These are phyloP conservation scores for Actinia tenebrosa DNA, from an alignment of 64 coral and sea anemone genomes.

Conservation along the genomic window DNA sequence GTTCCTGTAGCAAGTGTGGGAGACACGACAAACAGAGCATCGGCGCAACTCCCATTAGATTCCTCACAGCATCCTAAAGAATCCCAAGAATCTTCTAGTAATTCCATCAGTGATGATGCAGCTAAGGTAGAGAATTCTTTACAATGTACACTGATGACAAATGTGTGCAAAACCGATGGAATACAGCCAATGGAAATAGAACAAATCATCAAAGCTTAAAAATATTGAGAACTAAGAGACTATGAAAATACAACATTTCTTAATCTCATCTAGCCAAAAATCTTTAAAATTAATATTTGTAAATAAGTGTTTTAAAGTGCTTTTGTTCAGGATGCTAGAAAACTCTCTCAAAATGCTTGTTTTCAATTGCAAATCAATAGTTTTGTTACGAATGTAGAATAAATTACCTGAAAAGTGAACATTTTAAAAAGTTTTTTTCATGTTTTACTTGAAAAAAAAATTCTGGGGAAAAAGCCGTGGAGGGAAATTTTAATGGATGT, in stretches of 20 bases:
- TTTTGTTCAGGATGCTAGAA: not conserved
- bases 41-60: not conserved
- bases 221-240: not conserved
- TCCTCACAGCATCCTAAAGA: not conserved
- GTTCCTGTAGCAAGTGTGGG: not conserved
- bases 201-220: not conserved
- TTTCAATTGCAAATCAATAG: not conserved
- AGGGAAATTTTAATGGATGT: too few relatives aligned
- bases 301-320: not conserved
- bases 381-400: not conserved
- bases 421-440: not conserved
- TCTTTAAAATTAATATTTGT: not conserved
- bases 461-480: too few relatives aligned
- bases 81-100: not conserved
- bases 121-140: not conserved
- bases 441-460: not conserved
- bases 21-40: not conserved
- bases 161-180: not conserved
- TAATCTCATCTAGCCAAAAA: not conserved
- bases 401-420: not conserved
- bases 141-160: not conserved
- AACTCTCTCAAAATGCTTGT: not conserved
- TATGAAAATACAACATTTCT: not conserved
- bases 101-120: not conserved
- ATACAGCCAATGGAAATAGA: conserved; percentile 4